Evolutionary conservation across 2,113 vertebrate species (phyloP).

Genomic region (Orthonyx spaldingii): DNA sequence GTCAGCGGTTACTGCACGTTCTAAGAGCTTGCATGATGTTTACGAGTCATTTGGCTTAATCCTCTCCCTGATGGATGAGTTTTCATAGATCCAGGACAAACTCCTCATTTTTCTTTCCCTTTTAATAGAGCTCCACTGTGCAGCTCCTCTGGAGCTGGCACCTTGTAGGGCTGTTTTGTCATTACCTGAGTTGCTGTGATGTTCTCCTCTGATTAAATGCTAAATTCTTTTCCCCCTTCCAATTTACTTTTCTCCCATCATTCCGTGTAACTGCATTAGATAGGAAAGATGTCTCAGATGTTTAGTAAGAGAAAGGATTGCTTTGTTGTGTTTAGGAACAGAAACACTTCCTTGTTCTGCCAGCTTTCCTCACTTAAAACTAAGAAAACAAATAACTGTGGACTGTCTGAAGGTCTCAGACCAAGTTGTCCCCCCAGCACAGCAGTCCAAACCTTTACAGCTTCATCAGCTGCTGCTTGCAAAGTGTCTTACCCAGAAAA

Average conservation of each 20-base stretch:
- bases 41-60: neutral
- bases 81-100: conserved; percentile 32
- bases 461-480: neutral
- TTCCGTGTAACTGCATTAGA: neutral
- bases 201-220: neutral
- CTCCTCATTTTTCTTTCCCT: conserved; percentile 25
- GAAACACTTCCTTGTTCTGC: neutral
- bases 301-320: neutral
- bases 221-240: neutral
- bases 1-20: neutral
- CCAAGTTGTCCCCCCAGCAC: neutral
- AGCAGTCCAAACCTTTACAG: neutral
- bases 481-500: neutral
- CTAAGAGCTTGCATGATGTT: neutral
- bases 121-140: neutral
- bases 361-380: neutral
- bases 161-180: neutral
- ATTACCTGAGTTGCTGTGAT: neutral
- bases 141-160: neutral
- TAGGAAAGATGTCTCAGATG: neutral
- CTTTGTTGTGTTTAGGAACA: neutral
- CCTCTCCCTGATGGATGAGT: neutral
- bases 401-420: neutral
- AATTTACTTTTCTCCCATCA: neutral
- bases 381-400: neutral